Evolutionary conservation across 2,888 invertebrate genomes (phyloP).

Genomic region (Thereva unica): DNA sequence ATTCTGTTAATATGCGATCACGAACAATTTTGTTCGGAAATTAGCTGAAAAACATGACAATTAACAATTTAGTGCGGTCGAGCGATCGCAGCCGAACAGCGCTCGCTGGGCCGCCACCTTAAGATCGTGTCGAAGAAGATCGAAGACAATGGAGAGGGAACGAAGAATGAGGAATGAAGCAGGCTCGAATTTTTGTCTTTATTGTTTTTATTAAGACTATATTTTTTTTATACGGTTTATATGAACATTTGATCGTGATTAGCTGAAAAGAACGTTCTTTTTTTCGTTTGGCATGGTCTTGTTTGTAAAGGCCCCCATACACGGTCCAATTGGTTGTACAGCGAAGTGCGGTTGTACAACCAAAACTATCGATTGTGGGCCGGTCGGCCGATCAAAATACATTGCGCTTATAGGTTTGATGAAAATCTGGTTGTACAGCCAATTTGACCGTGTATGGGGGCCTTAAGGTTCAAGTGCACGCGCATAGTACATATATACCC

Average conservation of each 20-base stretch:
- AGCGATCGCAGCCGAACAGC: constrained; percentile 16
- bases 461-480: constrained; percentile 27
- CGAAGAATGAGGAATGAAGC: background rate
- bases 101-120: background rate
- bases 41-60: constrained; percentile 42
- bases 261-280: constrained; percentile 21
- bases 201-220: background rate
- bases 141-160: background rate
- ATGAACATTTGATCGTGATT: constrained; percentile 34
- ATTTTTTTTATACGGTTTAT: constrained; percentile 13
- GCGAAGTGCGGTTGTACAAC: too few relatives aligned
- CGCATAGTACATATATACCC: too few relatives aligned
- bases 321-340: too few relatives aligned
- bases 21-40: constrained; percentile 39
- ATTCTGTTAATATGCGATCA: constrained; percentile 36
- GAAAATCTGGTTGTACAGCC: too few relatives aligned
- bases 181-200: constrained; percentile 1
- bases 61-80: constrained; percentile 41
- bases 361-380: too few relatives aligned
- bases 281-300: background rate
- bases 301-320: too few relatives aligned
- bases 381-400: too few relatives aligned
- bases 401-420: too few relatives aligned
- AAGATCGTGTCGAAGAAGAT: constrained; percentile 8
- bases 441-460: too few relatives aligned